Evolutionary conservation across 2,888 invertebrate genomes (phyloP).

Genomic region (Cordilura impudica): DNA sequence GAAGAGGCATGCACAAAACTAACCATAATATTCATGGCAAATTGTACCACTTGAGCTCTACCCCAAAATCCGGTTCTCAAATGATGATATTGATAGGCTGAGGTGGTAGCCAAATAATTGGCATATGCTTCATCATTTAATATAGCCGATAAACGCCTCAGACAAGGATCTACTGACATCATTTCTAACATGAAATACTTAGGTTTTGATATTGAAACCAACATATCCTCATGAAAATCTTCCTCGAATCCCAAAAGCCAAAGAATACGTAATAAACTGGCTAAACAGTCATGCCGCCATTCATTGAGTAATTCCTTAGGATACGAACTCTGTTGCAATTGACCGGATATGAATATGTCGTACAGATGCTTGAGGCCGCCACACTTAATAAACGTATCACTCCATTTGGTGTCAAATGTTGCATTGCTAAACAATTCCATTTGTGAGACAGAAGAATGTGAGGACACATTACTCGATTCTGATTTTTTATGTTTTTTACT

Average conservation of each 20-base stretch:
- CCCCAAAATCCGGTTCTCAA: constrained; percentile 96
- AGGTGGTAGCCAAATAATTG: constrained; percentile 78
- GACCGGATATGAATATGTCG: constrained; percentile 93
- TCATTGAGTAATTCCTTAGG: constrained; percentile 81
- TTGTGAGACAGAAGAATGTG: constrained; percentile 18
- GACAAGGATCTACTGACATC: constrained; percentile 90
- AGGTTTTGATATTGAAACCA: constrained; percentile 84
- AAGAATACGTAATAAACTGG: constrained; percentile 89
- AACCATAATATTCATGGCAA: constrained; percentile 93
- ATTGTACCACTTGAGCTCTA: constrained; percentile 93
- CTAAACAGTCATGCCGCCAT: constrained; percentile 97
- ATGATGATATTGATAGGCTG: constrained; percentile 83
- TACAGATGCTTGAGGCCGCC: constrained; percentile 93
- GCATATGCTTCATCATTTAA: constrained; percentile 86
- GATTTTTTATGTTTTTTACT: constrained; percentile 65
- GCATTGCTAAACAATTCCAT: constrained; percentile 47
- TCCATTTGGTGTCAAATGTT: constrained; percentile 80
- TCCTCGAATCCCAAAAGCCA: constrained; percentile 89
- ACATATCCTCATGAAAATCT: constrained; percentile 77
- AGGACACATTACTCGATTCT: constrained; percentile 29
- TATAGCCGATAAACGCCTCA: constrained; percentile 91
- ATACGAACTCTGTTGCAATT: constrained; percentile 87
- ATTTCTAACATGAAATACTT: constrained; percentile 83
- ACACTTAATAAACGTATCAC: constrained; percentile 88
- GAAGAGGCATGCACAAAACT: constrained; percentile 95